A percentile compares a stretch with the other conserved stretches of the same genome.
These are phyloP conservation scores for Tychaedon coryphoeus DNA, from an alignment of 2,113 vertebrate genomes.

Conservation along the genomic window DNA sequence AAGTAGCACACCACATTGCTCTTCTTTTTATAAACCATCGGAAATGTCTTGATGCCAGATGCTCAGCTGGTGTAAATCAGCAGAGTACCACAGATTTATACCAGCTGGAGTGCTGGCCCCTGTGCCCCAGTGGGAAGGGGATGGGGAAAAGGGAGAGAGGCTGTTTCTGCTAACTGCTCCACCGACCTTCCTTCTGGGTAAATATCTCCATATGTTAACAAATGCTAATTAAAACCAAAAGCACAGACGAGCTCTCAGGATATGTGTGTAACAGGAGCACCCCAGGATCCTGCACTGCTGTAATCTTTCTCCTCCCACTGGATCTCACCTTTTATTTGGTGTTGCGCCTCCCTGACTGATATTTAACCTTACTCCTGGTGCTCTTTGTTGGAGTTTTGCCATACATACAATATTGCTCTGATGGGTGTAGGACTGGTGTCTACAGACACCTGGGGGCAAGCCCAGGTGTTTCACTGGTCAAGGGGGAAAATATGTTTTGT, in stretches of 20 bases:
- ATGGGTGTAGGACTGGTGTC: neutral
- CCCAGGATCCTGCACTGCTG: conserved; percentile 17
- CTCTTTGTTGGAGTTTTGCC: conserved; percentile 15
- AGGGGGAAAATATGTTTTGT: neutral
- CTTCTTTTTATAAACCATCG: conserved; percentile 10
- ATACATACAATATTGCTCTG: neutral
- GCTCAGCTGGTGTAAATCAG: conserved; percentile 55
- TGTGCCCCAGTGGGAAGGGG: neutral
- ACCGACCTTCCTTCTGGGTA: conserved; percentile 52
- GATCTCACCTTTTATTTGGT: conserved; percentile 47
- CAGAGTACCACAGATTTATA: conserved; percentile 29
- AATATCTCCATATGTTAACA: conserved; percentile 60
- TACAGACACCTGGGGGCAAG: neutral
- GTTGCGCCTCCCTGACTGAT: neutral
- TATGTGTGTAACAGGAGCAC: conserved; percentile 16
- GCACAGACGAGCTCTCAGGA: conserved; percentile 11
- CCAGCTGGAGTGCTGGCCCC: conserved; percentile 38
- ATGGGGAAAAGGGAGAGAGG: neutral
- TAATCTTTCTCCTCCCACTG: conserved; percentile 27
- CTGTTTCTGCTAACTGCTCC: conserved; percentile 35
- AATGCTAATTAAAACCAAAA: conserved; percentile 65
- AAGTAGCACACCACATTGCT: neutral
- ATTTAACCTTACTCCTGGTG: conserved; percentile 21
- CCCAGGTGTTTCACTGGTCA: conserved; percentile 20
- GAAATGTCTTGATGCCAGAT: conserved; percentile 59